Evolutionary conservation across 1,140 invertebrate genomes (phyloP).

Genomic region (Nomia melanderi): DNA sequence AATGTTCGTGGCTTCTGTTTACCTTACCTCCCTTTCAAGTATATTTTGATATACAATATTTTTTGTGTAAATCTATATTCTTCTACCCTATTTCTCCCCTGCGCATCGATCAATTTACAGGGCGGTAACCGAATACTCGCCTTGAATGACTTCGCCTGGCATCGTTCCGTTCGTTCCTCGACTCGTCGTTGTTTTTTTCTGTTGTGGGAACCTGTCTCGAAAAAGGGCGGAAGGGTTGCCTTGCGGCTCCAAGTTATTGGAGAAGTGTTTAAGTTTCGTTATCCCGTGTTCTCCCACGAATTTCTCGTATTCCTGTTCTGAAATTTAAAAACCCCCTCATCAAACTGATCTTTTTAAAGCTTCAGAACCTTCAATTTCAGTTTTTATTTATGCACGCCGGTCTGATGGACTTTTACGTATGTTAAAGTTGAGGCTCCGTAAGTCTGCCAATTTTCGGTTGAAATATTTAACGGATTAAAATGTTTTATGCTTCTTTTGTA

Average conservation of each 20-base stretch:
- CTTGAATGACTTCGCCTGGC: conserved; percentile 4
- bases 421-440: too few relatives aligned
- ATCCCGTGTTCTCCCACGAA: not conserved
- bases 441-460: too few relatives aligned
- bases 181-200: conserved; percentile 14
- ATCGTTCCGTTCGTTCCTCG: conserved; percentile 17
- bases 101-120: conserved; percentile 16
- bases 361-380: too few relatives aligned
- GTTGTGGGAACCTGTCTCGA: conserved; percentile 7
- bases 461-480: too few relatives aligned
- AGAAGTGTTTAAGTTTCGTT: not conserved
- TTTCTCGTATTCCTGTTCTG: not conserved
- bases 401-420: too few relatives aligned
- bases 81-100: not conserved
- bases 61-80: conserved; percentile 2
- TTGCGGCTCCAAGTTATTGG: not conserved
- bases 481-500: too few relatives aligned
- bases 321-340: too few relatives aligned
- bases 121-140: conserved; percentile 20
- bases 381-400: too few relatives aligned
- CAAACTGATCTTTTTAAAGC: too few relatives aligned
- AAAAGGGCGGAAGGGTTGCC: conserved; percentile 6
- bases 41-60: conserved; percentile 15
- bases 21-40: not conserved
- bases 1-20: not conserved